phyloP scores from a whole-genome alignment of 2,888 invertebrate species.

The Dorcus parallelipipedus region DNA sequence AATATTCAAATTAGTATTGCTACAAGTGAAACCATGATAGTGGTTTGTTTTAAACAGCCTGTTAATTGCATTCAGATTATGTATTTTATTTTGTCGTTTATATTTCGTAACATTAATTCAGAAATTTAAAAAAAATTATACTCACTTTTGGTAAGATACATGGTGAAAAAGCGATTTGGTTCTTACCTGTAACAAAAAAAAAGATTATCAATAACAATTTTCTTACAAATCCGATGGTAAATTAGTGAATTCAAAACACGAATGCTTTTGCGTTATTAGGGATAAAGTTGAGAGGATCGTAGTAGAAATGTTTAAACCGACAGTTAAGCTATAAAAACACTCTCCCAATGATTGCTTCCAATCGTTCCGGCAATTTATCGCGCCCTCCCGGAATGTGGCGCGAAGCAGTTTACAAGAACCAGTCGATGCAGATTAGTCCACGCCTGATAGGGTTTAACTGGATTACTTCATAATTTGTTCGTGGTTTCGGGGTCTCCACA shows the following conservation, averaged over 20 bases:
- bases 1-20: too few species aligned
- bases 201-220: neutral
- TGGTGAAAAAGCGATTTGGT: neutral
- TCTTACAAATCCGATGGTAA: neutral
- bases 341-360: constrained; percentile 33
- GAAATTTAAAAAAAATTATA: too few species aligned
- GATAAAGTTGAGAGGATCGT: neutral
- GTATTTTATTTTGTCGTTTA: too few species aligned
- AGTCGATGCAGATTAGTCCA: constrained; percentile 32
- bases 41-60: too few species aligned
- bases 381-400: constrained; percentile 25
- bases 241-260: too few species aligned
- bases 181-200: constrained; percentile 18
- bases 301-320: constrained; percentile 29
- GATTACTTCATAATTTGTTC: constrained; percentile 34
- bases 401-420: constrained; percentile 29
- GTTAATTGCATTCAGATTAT: too few species aligned
- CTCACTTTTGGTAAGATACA: too few species aligned
- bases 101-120: too few species aligned
- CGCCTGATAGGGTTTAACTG: constrained; percentile 30
- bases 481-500: constrained; percentile 27
- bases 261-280: too few species aligned
- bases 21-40: too few species aligned
- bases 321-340: constrained; percentile 31
- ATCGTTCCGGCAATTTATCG: constrained; percentile 31